Evolutionary conservation across 2,888 invertebrate species (phyloP).

Genomic region (Lacanobia oleracea): DNA sequence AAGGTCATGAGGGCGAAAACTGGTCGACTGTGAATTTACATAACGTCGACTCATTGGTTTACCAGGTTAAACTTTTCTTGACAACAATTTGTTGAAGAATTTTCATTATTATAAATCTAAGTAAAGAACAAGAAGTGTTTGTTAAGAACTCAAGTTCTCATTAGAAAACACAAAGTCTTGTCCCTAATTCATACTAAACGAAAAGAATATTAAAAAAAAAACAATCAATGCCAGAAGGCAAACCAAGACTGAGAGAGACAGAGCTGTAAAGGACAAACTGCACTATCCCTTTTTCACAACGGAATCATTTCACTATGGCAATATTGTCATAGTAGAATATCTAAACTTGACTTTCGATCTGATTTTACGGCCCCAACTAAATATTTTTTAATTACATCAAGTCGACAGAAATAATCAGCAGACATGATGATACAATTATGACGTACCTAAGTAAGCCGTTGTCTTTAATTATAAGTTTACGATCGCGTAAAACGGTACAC

Average conservation of each 20-base stretch:
- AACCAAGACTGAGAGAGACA: too few relatives aligned
- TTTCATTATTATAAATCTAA: conserved; percentile 3
- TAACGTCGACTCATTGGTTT: conserved; percentile 25
- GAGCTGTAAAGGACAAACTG: too few relatives aligned
- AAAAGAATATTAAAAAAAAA: too few relatives aligned
- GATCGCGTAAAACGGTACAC: conserved; percentile 51
- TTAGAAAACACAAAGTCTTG: background rate
- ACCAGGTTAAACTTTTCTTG: conserved; percentile 22
- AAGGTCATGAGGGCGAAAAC: background rate
- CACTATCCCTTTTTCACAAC: too few relatives aligned
- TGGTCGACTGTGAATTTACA: background rate
- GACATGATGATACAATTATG: conserved; percentile 37
- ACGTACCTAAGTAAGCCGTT: conserved; percentile 51
- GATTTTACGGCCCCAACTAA: background rate
- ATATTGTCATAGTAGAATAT: too few relatives aligned
- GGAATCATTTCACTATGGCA: too few relatives aligned
- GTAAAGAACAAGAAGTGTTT: background rate
- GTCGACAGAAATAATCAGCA: conserved; percentile 10
- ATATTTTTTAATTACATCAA: conserved; percentile 7
- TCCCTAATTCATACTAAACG: too few relatives aligned
- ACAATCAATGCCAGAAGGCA: too few relatives aligned
- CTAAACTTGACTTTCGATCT: background rate
- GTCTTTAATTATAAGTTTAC: conserved; percentile 53
- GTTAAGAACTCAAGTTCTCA: background rate
- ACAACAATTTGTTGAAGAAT: conserved; percentile 16